Conservation (phyloP, 2,113 vertebrate species). For the Poecilia latipinna region DNA sequence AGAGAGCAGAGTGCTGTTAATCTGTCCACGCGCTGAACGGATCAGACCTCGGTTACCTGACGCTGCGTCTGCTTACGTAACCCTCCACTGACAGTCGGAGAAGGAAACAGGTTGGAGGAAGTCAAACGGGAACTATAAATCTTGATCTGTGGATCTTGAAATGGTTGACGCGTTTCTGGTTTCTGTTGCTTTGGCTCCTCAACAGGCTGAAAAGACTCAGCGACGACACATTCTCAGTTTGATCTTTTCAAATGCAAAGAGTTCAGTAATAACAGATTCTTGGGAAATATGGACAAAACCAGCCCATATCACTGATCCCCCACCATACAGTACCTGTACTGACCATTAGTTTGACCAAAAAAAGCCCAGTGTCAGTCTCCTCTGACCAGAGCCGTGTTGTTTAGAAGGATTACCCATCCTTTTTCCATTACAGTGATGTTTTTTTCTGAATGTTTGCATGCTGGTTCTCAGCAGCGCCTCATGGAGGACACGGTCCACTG, state of each 20-base stretch:
- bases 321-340: neutral
- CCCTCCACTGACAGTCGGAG: neutral
- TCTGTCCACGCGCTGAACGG: conserved; percentile 38
- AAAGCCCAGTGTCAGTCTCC: neutral
- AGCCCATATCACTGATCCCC: neutral
- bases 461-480: too few relatives aligned
- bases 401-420: too few relatives aligned
- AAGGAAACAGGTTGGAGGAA: conserved; percentile 11
- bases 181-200: neutral
- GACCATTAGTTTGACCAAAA: neutral
- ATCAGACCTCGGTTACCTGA: conserved; percentile 39
- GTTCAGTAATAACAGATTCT: too few relatives aligned
- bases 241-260: too few relatives aligned
- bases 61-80: conserved; percentile 2
- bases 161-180: neutral
- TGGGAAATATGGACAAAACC: neutral
- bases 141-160: neutral
- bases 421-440: too few relatives aligned
- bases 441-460: too few relatives aligned
- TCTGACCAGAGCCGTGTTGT: too few relatives aligned
- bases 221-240: too few relatives aligned
- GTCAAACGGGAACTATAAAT: neutral
- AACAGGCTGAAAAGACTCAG: neutral
- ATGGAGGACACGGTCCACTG: neutral
- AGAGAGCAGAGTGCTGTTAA: conserved; percentile 5